Conservation (phyloP, 2,888 invertebrate species). For the Nymphalis urticae region DNA sequence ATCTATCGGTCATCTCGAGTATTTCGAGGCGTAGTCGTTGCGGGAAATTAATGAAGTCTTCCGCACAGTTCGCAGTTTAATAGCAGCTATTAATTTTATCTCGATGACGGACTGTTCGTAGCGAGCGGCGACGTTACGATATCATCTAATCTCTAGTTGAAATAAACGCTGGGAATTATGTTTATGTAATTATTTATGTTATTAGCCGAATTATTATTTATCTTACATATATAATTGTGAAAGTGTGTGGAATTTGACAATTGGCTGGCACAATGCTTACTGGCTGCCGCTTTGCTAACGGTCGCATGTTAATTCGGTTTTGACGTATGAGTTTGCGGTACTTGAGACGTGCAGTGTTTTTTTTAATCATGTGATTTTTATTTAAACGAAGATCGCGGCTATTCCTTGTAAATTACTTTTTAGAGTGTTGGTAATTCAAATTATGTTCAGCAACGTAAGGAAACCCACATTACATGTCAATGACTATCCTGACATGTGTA, state of each 20-base stretch:
- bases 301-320: no score
- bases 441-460: no score
- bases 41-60: constrained; percentile 79
- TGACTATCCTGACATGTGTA: no score
- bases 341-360: no score
- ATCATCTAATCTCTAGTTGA: constrained; percentile 47
- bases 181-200: constrained; percentile 37
- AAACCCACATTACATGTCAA: no score
- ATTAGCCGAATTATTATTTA: constrained; percentile 18
- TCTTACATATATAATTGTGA: background rate
- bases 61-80: constrained; percentile 75
- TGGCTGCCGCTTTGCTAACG: no score
- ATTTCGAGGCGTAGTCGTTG: constrained; percentile 71
- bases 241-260: background rate
- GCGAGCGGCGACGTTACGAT: constrained; percentile 35
- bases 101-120: constrained; percentile 57
- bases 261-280: no score
- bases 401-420: no score
- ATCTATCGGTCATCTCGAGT: constrained; percentile 71
- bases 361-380: no score
- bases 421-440: no score
- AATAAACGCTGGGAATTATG: constrained; percentile 50
- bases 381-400: no score
- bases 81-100: constrained; percentile 78
- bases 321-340: no score